These are phyloP conservation scores for Leucophora obtusa DNA, from an alignment of 2,888 invertebrate genomes.

Conservation along the genomic window DNA sequence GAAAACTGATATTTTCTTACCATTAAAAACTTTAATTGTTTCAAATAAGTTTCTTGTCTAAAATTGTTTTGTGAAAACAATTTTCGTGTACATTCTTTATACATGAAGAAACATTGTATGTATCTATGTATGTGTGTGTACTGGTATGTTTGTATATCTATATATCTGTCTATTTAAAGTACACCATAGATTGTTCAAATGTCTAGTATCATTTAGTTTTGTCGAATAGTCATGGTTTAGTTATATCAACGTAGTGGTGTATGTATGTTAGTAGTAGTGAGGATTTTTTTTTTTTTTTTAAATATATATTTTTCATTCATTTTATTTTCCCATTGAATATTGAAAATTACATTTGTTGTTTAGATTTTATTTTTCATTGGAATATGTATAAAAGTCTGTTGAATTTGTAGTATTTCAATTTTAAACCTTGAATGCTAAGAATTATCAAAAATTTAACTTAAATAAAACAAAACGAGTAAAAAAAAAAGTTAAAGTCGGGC, in stretches of 20 bases:
- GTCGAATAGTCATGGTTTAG: slow-evolving; percentile 7
- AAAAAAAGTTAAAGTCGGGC: too few relatives aligned
- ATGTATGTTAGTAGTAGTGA: slow-evolving; percentile 22
- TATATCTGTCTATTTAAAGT: slow-evolving; percentile 39
- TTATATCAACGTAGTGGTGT: not conserved
- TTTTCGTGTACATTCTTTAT: not conserved
- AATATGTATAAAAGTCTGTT: not conserved
- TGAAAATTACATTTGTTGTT: slow-evolving; percentile 58
- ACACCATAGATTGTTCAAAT: slow-evolving; percentile 20
- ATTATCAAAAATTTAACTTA: too few relatives aligned
- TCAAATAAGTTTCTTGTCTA: too few relatives aligned
- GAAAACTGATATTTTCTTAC: too few relatives aligned
- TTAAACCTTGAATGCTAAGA: not conserved
- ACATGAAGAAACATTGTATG: not conserved
- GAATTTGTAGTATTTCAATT: not conserved
- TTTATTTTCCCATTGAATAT: slow-evolving; percentile 59
- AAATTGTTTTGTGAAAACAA: not conserved
- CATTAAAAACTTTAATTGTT: too few relatives aligned
- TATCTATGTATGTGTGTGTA: slow-evolving; percentile 9
- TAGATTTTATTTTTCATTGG: slow-evolving; percentile 27
- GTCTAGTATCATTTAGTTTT: slow-evolving; percentile 34
- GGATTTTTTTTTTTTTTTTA: too few relatives aligned
- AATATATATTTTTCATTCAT: slow-evolving; percentile 25
- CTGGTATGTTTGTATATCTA: not conserved
- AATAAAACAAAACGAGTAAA: too few relatives aligned